Evolutionary conservation across 2,797 vertebrate genomes (phyloP).

Genomic region (Lepus oiostolus): DNA sequence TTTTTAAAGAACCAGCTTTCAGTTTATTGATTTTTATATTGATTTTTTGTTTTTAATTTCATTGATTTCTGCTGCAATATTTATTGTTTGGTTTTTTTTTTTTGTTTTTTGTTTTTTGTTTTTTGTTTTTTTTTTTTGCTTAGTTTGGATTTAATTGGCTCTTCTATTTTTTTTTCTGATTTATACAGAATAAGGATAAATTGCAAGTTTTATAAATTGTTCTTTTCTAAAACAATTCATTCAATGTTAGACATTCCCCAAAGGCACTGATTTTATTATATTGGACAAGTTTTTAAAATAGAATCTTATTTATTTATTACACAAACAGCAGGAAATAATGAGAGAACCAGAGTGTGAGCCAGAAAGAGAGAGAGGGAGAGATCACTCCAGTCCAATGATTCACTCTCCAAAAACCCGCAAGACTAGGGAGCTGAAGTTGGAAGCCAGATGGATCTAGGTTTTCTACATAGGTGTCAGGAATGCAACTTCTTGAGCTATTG

Average conservation of each 20-base stretch:
- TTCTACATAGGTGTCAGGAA: too few species aligned
- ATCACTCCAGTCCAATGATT: too few species aligned
- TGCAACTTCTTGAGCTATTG: too few species aligned
- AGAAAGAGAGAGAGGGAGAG: too few species aligned
- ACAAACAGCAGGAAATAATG: too few species aligned
- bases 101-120: too few species aligned
- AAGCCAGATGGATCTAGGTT: too few species aligned
- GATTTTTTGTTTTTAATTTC: background rate
- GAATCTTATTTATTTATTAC: too few species aligned
- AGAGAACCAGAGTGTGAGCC: too few species aligned
- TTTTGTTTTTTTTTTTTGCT: background rate
- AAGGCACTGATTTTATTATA: background rate
- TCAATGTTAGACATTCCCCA: background rate
- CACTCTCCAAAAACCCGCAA: too few species aligned
- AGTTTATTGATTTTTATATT: background rate
- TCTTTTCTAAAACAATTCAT: background rate
- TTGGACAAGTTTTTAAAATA: background rate
- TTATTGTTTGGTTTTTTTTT: background rate
- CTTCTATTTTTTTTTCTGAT: background rate
- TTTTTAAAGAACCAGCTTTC: background rate
- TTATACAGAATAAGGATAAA: background rate
- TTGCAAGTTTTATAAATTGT: background rate
- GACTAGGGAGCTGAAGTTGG: too few species aligned
- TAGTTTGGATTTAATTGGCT: background rate
- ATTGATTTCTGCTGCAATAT: background rate